Percentiles rank a stretch among this genome's conserved stretches.
Evolutionary conservation across 2,797 vertebrate species (phyloP).

Genomic region (Parauchenoglanis ngamensis): DNA sequence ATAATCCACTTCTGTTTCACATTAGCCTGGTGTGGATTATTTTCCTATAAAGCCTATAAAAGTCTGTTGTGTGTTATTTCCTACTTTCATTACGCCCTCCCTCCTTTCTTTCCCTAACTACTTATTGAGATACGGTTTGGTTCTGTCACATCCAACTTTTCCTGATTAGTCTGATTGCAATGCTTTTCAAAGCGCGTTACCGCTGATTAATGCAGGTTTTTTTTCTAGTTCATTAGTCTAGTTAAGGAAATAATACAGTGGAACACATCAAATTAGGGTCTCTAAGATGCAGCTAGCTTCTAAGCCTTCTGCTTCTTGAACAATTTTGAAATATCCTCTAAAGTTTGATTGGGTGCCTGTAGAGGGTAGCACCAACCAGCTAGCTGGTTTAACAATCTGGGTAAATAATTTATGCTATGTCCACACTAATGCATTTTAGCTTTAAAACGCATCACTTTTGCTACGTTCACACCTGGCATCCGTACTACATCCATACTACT

Average conservation of each 20-base stretch:
- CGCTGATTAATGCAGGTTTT: background rate
- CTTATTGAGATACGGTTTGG: no score
- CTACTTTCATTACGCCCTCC: background rate
- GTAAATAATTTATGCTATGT: background rate
- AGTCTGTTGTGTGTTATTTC: background rate
- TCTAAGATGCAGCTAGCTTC: background rate
- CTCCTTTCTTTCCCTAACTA: background rate
- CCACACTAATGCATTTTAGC: no score
- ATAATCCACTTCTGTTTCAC: background rate
- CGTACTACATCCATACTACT: no score
- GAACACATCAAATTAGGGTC: background rate
- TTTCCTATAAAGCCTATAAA: background rate
- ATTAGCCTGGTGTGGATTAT: background rate
- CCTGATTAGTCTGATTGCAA: background rate
- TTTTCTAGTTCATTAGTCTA: background rate
- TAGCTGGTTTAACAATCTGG: background rate
- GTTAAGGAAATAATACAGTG: background rate
- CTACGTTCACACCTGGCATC: no score
- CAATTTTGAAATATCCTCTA: background rate
- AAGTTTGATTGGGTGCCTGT: background rate
- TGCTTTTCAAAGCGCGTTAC: background rate
- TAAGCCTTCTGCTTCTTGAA: background rate
- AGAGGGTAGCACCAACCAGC: background rate
- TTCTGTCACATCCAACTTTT: background rate
- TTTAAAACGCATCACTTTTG: no score